Percentiles rank a stretch among this genome's conserved stretches.
Evolutionary conservation across 2,888 invertebrate genomes (phyloP).

Genomic region (Eueremaeus valkanovi): DNA sequence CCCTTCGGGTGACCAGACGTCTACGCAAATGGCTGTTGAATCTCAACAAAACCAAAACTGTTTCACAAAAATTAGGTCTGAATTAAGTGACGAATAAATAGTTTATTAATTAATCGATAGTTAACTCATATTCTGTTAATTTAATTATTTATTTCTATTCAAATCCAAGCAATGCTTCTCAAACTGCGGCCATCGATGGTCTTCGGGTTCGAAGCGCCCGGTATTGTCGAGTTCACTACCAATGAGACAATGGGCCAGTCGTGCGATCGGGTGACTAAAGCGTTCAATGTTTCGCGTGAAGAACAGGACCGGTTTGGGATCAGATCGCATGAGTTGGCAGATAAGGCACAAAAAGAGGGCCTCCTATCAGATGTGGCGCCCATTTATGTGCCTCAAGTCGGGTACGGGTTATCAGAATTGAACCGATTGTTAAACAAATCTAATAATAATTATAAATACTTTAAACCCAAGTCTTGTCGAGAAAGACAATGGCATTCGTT

Average conservation of each 20-base stretch:
- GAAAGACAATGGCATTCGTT: constrained; percentile 92
- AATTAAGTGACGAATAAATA: constrained; percentile 52
- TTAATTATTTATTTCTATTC: too few species aligned
- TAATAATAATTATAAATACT: neutral
- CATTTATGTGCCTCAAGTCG: constrained; percentile 57
- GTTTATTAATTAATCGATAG: neutral
- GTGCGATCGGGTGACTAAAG: constrained; percentile 89
- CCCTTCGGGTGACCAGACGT: constrained; percentile 87
- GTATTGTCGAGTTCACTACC: constrained; percentile 95
- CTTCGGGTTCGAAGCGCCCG: constrained; percentile 50
- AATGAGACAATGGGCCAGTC: constrained; percentile 99
- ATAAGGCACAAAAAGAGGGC: constrained; percentile 78
- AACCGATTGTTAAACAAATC: neutral
- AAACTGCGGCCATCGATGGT: constrained; percentile 18
- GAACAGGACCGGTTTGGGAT: constrained; percentile 95
- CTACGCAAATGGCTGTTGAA: constrained; percentile 81
- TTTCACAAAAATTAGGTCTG: constrained; percentile 69
- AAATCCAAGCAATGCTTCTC: constrained; percentile 64
- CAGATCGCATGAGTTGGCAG: constrained; percentile 81
- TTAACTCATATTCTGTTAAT: too few species aligned
- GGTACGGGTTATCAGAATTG: constrained; percentile 50
- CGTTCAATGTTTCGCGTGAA: constrained; percentile 76
- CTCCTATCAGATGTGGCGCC: constrained; percentile 83
- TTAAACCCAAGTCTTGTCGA: constrained; percentile 59
- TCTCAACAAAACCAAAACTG: constrained; percentile 87